Base-by-base conservation (phyloP, 2,888 invertebrate species). In the Patella ulyssiponensis region DNA sequence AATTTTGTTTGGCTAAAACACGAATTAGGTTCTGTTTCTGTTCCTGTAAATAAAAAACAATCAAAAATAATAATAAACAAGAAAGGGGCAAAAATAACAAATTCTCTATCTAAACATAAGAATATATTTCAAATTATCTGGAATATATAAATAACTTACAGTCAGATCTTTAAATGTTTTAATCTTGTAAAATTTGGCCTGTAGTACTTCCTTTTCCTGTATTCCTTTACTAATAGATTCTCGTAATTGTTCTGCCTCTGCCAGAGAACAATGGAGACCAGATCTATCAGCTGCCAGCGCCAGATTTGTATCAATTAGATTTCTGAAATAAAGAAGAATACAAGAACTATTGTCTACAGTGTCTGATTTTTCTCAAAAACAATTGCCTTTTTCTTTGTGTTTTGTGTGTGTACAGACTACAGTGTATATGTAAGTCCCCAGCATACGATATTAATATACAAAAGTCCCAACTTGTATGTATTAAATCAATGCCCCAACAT, bases 131-230 rank as follows among this genome's bases (percentile, higher is more conserved):
- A 23, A 71, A 71, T 44, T 44, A 44, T 44, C 0, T 44, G 44
- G 44, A 20, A 75, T 52, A 9, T 44, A 20, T 54, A 12, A 44
- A 15, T 3, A 74, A 79, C 85, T 82, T 78, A 89, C 90, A 56
- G 88, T 87, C 20, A 88, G 80, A 64, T 85, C 83, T 78, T 84
- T 83, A 77, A 90, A 89, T 79, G 87, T 87, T 80, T 90, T 88
- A 74, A 90, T 90, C 71, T 85, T 84, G 76, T 86, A 86, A 74
- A 87, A 85, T 70, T 89, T 89, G 11, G 84, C 76, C 33, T 79
- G 80, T 76, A 90, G 79, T n/a, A 84, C 81, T 33, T 89, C 85
- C 69, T 86, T 85, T 58, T 88, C 85, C 51, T 76, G 77, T 33
- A 82, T 79, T 14, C 86, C 86, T 70, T 78, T 76, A 51, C 80